Evolutionary conservation across 2,888 invertebrate genomes (phyloP), one percentile per base, ranked within the genome.

Genomic region (Agrenia bidenticulata): DNA sequence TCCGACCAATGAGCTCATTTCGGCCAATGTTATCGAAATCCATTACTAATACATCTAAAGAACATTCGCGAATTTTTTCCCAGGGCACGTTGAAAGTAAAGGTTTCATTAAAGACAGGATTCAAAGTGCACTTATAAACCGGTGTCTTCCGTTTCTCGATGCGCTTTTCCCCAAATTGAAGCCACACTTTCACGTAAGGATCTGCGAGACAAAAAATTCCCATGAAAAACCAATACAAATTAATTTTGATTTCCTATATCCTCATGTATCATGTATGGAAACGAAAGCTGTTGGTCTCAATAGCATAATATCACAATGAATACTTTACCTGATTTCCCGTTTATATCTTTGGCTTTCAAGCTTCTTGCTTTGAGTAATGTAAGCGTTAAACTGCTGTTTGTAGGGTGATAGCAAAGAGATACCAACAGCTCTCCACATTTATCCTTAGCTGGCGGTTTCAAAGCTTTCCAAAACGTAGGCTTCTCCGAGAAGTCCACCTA

Each of bases 111-210:
- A 94, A 96, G 67, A 94, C 89, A 0, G 96, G 96, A 82, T 96
- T 94, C 77, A 96, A 84, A 60, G 93, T 94, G 82, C 93, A 93
- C 78, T 92, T 93, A 81, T 92, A 93, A 79, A 94, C 90, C 69
- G 93, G 92, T 61, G 95, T 96, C 85, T 95, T 95, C 81, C 92
- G 89, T 79, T 96, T 96, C 82, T 96, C 95, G 77, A 95, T 90
- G 77, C 92, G 88, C 78, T 94, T 94, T 79, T 94, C 94, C 41
- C 94, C 94, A 78, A 94, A 94, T 78, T 94, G 93, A 53, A 96
- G 86, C 95, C 95, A 96, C 15, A 96, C 92, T 81, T 96, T 96
- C n/a, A 95, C 95, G 82, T 96, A 96, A 0, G 96, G 96, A 88
- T 96, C 96, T 96, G 85, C 54, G 84, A 83, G 7, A 26, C 26